Percentiles rank a stretch among this genome's conserved stretches.
Evolutionary conservation across 2,113 vertebrate genomes (phyloP).

Genomic region (Pycnonotus jocosus): DNA sequence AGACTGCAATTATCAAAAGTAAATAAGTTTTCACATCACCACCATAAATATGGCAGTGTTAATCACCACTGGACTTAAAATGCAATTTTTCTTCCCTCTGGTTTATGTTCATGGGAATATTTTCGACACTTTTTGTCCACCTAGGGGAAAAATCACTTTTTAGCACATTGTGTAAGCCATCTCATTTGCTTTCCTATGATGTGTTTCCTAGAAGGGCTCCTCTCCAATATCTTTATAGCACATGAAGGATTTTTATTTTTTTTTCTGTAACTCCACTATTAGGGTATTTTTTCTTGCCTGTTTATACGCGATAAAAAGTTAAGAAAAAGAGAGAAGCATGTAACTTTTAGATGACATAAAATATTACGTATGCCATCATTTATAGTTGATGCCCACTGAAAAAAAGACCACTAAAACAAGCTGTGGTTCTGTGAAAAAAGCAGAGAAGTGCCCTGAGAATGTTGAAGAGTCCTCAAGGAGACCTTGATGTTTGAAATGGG

Average conservation of each 20-base stretch:
- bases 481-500: constrained; percentile 38
- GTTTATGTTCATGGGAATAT: neutral
- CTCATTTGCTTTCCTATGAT: neutral
- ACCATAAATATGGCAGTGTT: neutral
- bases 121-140: neutral
- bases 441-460: neutral
- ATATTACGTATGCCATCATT: neutral
- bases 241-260: neutral
- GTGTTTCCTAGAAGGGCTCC: neutral
- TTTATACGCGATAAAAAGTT: neutral
- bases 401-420: neutral
- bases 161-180: neutral
- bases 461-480: constrained; percentile 26
- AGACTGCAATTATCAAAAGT: neutral
- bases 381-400: neutral
- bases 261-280: neutral
- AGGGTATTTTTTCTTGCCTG: neutral
- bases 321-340: neutral
- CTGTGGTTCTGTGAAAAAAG: neutral
- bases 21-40: neutral
- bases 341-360: neutral
- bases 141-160: neutral
- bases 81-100: neutral
- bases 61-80: neutral
- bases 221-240: neutral